Base-by-base conservation (phyloP, 2,113 vertebrate genomes). In the Salvator merianae region DNA sequence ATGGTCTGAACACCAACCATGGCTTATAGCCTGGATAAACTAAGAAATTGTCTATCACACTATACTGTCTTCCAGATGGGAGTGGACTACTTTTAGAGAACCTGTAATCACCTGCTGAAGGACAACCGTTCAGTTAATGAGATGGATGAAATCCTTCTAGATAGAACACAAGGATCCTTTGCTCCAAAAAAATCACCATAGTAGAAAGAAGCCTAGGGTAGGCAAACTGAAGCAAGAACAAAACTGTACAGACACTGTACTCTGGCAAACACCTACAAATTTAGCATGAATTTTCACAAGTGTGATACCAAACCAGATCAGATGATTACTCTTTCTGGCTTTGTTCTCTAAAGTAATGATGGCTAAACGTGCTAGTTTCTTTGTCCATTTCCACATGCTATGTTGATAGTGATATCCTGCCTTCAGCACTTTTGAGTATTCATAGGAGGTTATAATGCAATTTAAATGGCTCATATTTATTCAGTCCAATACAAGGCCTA, bases 1-100 rank as follows among this genome's bases (percentile, higher is more conserved):
- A 59, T 82, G 36, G 10, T 92, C 36, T 36, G 50, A 30, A 74
- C 28, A 28, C 62, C 53, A 84, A 72, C 72, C 78, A 76, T 85
- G 50, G 26, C 28, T 22, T 5, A 32, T 8, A 50, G 47, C 24
- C 26, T 24, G 12, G 53, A 4, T 59, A 71, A 55, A 73, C 12
- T 36, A 74, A 1, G 47, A 70, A 53, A 7, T 22, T 68, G 20
- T 53, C 32, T 36, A 26, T 24, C 30, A 36, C 22, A 6, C 28
- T 28, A 34, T 53, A 74, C 13, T 1, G 4, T 85, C 59, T 43
- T 86, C 34, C 76, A 72, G 55, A 8, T 9, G 2, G 24, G 24
- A 1, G 50, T 26, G 69, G 30, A 32, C 1, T 38, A 55, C 81
- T 40, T 30, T 34, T 16, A 74, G 7, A 50, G 80, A 50, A 30